Percentiles rank a stretch among this genome's conserved stretches.
phyloP scores from a whole-genome alignment of 2,797 vertebrate species.

The Synanceia verrucosa region DNA sequence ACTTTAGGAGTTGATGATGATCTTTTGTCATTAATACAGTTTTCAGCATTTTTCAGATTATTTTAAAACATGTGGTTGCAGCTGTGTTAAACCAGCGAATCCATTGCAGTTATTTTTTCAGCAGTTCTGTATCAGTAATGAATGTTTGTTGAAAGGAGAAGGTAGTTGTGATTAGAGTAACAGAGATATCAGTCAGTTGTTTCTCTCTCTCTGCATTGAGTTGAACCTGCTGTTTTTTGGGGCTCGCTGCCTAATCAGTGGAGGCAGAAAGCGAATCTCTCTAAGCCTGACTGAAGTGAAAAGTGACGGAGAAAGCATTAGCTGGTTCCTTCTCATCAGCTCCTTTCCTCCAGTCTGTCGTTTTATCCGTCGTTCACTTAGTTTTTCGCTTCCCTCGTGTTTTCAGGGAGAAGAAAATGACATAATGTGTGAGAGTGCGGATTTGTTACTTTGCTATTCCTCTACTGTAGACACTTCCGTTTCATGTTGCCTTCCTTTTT shows the following conservation, averaged over 20 bases:
- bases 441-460: conserved; percentile 49
- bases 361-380: conserved; percentile 23
- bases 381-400: conserved; percentile 11
- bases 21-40: neutral
- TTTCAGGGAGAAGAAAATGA: conserved; percentile 35
- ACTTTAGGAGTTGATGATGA: neutral
- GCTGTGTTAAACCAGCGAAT: neutral
- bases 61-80: neutral
- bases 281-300: conserved; percentile 29
- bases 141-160: conserved; percentile 26
- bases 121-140: conserved; percentile 11
- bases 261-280: conserved; percentile 43
- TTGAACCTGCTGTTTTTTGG: conserved; percentile 22
- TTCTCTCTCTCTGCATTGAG: conserved; percentile 16
- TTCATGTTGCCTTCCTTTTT: conserved; percentile 41
- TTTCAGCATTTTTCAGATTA: neutral
- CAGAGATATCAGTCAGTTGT: conserved; percentile 30
- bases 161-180: conserved; percentile 10
- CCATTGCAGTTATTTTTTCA: neutral
- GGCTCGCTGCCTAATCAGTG: conserved; percentile 46
- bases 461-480: conserved; percentile 33
- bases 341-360: conserved; percentile 23
- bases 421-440: conserved; percentile 24
- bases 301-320: conserved; percentile 36
- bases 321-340: conserved; percentile 44